Evolutionary conservation across 2,888 invertebrate genomes (phyloP).

Genomic region (Pseudanteris insignis): DNA sequence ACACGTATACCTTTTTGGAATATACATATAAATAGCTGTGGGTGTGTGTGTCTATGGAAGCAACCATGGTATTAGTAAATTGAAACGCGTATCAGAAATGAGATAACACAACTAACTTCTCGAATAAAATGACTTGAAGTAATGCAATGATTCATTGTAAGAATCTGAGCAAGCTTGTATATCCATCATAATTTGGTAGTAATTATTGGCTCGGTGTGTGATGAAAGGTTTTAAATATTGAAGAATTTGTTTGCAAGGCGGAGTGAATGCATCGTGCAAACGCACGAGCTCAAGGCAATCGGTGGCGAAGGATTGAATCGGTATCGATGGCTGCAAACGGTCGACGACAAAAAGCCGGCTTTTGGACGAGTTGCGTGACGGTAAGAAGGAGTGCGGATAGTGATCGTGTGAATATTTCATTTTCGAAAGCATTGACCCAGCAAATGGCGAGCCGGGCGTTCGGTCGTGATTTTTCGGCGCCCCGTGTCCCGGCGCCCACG

Average conservation of each 20-base stretch:
- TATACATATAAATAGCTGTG: too few species aligned
- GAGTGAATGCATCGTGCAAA: too few species aligned
- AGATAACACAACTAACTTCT: slow-evolving; percentile 11
- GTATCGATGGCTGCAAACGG: background rate
- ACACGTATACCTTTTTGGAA: slow-evolving; percentile 1
- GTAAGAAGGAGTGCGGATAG: background rate
- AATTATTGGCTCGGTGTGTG: too few species aligned
- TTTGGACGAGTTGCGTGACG: background rate
- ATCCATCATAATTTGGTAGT: too few species aligned
- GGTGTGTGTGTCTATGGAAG: background rate
- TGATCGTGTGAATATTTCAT: slow-evolving; percentile 27
- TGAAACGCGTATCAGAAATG: background rate
- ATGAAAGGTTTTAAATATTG: too few species aligned
- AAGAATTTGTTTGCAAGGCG: too few species aligned
- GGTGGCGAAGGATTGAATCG: background rate
- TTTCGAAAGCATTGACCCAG: slow-evolving; percentile 42
- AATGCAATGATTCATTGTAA: too few species aligned
- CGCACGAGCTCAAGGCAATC: background rate
- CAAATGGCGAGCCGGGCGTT: slow-evolving; percentile 30
- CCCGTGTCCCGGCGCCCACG: slow-evolving; percentile 40
- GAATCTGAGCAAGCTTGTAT: too few species aligned
- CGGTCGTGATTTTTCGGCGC: slow-evolving; percentile 41
- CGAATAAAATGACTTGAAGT: slow-evolving; percentile 7
- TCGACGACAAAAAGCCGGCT: too few species aligned
- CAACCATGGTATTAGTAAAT: background rate